Base-by-base conservation (phyloP, 2,113 vertebrate genomes). In the Agelaius tricolor region DNA sequence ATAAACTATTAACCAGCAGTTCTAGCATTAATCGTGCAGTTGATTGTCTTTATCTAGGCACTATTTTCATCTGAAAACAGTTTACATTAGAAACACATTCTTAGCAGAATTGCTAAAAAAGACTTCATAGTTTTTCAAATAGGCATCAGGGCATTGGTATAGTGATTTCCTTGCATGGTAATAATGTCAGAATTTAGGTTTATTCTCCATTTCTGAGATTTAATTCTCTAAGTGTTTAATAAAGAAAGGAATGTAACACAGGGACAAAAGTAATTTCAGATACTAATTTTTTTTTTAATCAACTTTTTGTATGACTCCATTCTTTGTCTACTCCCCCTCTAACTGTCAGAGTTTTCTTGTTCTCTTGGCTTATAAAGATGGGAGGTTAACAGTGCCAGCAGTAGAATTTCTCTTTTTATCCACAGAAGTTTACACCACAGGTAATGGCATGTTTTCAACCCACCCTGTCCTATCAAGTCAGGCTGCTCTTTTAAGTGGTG, bases 1-100 rank as follows among this genome's bases (percentile, higher is more conserved):
- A 84, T 78, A 71, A 96, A 78, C 47, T 87, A 81, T 93, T 84
- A 92, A 89, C 72, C 35, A 71, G 35, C 49, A 84, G 57, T 66
- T 78, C 49, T 93, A 89, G 33, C 27, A 52, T 68, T 93, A 89
- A 85, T 79, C 7, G 28, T 43, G 49, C 41, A 67, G 61, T 27
- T 77, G 68, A 67, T 58, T 87, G 57, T 63, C 67, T 81, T 94
- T 91, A 88, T 79, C 65, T 74, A 76, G 84, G 30, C 15, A 44
- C 44, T 73, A 57, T 84, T 91, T 93, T 72, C 0, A 54, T 71
- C 65, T 94, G 81, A 73, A 83, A 90, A 52, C 16, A 6, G 13
- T 74, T 92, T 91, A 61, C 44, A 19, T 92, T 63, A 87, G 73
- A 91, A 92, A 55, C 28, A 58, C 19, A 43, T 80, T 79, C 74